Conservation (phyloP, 1,140 invertebrate species). For the Theocolax elegans region DNA sequence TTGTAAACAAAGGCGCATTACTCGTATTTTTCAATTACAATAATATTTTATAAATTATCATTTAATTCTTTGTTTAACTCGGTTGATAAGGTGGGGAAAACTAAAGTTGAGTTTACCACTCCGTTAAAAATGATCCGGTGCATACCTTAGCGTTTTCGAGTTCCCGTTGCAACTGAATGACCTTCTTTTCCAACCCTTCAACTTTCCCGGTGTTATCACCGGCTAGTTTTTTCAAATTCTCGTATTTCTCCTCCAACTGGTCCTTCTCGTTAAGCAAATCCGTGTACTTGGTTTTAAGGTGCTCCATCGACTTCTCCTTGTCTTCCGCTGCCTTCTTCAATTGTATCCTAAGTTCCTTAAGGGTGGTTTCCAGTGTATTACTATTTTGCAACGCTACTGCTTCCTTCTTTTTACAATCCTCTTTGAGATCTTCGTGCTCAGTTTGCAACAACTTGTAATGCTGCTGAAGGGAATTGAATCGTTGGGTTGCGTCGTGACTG, state of each 20-base stretch:
- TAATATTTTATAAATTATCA: no score
- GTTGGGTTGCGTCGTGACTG: conserved; percentile 63
- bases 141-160: conserved; percentile 44
- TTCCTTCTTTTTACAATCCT: conserved; percentile 58
- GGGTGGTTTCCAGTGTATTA: conserved; percentile 47
- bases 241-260: conserved; percentile 55
- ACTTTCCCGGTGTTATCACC: conserved; percentile 49
- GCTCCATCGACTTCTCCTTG: conserved; percentile 57
- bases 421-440: conserved; percentile 58
- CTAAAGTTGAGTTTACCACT: not conserved
- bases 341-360: conserved; percentile 53
- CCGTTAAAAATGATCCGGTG: not conserved
- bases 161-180: conserved; percentile 58
- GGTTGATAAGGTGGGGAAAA: not conserved
- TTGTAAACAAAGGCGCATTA: no score
- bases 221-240: conserved; percentile 49
- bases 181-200: conserved; percentile 57
- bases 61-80: not conserved
- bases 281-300: conserved; percentile 60
- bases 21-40: no score
- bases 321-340: conserved; percentile 52
- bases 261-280: conserved; percentile 53
- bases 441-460: conserved; percentile 63
- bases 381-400: conserved; percentile 52
- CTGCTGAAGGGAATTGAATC: conserved; percentile 66